These are phyloP conservation scores for Acarapis woodi DNA, from an alignment of 1,140 invertebrate species.

Conservation along the genomic window DNA sequence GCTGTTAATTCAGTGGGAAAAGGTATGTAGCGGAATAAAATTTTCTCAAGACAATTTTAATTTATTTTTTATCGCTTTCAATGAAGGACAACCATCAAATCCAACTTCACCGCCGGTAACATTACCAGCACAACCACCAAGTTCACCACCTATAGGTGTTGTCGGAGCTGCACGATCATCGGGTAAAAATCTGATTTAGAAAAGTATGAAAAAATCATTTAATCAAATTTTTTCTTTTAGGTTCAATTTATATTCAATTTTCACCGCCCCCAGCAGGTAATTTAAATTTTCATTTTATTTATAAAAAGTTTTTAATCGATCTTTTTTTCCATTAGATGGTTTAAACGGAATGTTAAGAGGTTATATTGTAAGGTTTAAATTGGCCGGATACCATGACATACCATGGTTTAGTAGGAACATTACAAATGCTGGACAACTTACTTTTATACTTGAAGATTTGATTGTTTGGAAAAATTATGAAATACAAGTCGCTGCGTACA, in stretches of 20 bases:
- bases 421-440: slow-evolving; percentile 65
- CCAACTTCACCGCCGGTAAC: slow-evolving; percentile 6
- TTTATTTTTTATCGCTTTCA: no score
- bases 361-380: slow-evolving; percentile 62
- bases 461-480: slow-evolving; percentile 96
- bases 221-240: no score
- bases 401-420: slow-evolving; percentile 46
- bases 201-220: no score
- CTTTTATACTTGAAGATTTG: slow-evolving; percentile 65
- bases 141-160: slow-evolving; percentile 56
- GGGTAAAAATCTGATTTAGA: no score
- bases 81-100: slow-evolving; percentile 2
- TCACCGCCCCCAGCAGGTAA: no score
- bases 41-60: no score
- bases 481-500: slow-evolving; percentile 86
- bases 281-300: no score
- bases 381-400: slow-evolving; percentile 49
- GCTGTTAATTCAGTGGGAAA: slow-evolving; percentile 81
- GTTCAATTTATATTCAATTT: no score
- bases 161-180: slow-evolving; percentile 67
- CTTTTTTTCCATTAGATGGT: no score
- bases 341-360: slow-evolving; percentile 80
- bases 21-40: no score
- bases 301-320: no score
- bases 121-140: slow-evolving; percentile 28